phyloP scores from a whole-genome alignment of 2,797 vertebrate species.

The Semaprochilodus insignis region DNA sequence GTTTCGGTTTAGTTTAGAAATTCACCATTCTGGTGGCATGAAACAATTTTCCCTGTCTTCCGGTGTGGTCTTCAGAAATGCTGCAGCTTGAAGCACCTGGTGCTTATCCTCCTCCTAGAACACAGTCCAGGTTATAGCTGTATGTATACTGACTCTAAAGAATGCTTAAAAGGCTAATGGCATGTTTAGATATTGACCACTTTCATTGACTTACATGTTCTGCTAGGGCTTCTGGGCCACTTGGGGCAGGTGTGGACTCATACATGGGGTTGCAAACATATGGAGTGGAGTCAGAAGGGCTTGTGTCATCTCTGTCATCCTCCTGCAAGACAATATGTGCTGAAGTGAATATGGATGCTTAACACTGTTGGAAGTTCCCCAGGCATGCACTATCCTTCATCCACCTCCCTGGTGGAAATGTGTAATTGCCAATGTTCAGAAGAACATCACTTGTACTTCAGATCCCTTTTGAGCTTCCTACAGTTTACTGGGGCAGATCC shows the following conservation, averaged over 20 bases:
- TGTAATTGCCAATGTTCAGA: no score
- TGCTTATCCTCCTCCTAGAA: slow-evolving; percentile 76
- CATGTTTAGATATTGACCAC: not conserved
- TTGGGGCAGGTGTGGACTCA: slow-evolving; percentile 66
- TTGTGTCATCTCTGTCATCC: slow-evolving; percentile 75
- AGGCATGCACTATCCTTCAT: no score
- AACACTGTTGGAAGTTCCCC: not conserved
- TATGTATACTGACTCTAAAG: not conserved
- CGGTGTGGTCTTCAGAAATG: not conserved
- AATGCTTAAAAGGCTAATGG: not conserved
- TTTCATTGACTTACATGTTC: slow-evolving; percentile 73
- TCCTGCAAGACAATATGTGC: slow-evolving; percentile 69
- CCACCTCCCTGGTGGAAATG: no score
- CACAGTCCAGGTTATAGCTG: not conserved
- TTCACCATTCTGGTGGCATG: not conserved
- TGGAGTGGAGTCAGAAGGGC: slow-evolving; percentile 65
- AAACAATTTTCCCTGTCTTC: not conserved
- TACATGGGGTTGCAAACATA: slow-evolving; percentile 88
- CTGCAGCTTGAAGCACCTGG: slow-evolving; percentile 65
- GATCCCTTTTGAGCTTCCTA: no score
- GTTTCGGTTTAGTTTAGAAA: slow-evolving; percentile 8
- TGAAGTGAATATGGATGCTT: not conserved
- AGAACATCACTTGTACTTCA: no score
- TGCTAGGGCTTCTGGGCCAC: slow-evolving; percentile 50
- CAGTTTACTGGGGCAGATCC: no score